Base-by-base conservation (phyloP, 2,888 invertebrate genomes). In the Agonopterix subpropinquella region DNA sequence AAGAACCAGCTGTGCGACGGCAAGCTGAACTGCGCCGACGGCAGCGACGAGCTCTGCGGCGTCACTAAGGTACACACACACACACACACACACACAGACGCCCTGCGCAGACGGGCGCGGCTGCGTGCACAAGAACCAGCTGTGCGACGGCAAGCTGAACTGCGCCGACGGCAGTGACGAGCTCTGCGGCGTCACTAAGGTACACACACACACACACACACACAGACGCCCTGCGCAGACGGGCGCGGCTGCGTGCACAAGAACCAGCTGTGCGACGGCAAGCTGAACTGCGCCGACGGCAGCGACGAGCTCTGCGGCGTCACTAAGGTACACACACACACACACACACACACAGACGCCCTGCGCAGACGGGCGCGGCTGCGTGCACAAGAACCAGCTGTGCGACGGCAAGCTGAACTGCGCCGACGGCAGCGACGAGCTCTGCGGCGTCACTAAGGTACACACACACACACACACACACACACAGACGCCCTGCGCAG, bases 111-210 rank as follows among this genome's bases (percentile, higher is more conserved):
- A 92, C 58, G 93, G 93, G 0, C 68, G 89, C 47, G 57, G 62
- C 41, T 95, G 95, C 66, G 92, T 95, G 58, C 91, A 91, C 44
- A 78, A 85, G 54, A 89, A 90, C 11, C 92, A 92, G 83, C 89
- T 92, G n/a, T 97, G 97, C 77, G 96, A 96, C 75, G 92, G 92
- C 0, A 13, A 94, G 15, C 9, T 1, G 8, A 42, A 96, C 75
- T 96, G 96, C 65, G 66, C 73, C 0, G 92, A 93, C 58, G 87
- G 87, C n/a, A 93, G 93, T 11, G 96, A 97, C 70, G 96, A 96
- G 82, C 59, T 74, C 47, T 89, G 87, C 52, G 63, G 86, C 36
- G 39, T n/a, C n/a, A 28, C 28, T 28, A 28, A 28, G 28, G 28
- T 28, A 28, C 28, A n/a, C 28, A 28, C 28, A 28, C 7, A 28